These are phyloP conservation scores for Podarcis muralis DNA, from an alignment of 2,113 vertebrate species.

Conservation along the genomic window DNA sequence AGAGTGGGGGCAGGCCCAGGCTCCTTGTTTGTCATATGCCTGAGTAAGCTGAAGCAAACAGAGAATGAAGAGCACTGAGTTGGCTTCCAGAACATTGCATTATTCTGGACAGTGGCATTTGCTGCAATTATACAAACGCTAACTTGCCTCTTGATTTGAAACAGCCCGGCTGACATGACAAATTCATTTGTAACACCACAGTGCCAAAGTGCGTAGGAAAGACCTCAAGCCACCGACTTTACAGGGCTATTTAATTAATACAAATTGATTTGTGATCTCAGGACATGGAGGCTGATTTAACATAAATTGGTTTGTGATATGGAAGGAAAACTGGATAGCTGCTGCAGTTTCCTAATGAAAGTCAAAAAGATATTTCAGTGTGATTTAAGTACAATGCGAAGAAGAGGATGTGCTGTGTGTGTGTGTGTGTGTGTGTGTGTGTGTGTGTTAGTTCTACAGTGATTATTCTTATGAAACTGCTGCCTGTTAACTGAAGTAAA, in stretches of 20 bases:
- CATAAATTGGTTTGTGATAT: not conserved
- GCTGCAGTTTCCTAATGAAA: conserved; percentile 27
- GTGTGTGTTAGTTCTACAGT: not conserved
- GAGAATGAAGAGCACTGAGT: not conserved
- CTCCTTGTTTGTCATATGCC: not conserved
- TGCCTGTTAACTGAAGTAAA: not conserved
- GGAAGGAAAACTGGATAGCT: fast-evolving
- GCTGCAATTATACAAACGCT: not conserved
- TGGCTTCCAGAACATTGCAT: not conserved
- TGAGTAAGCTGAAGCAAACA: not conserved
- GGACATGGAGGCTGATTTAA: conserved; percentile 1
- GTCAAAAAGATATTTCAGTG: not conserved
- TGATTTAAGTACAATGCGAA: not conserved
- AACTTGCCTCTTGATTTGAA: conserved; percentile 12
- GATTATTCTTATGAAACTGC: not conserved
- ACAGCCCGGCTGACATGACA: not conserved
- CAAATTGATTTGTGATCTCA: conserved; percentile 38
- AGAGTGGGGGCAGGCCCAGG: too few relatives aligned
- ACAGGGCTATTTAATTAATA: conserved; percentile 16
- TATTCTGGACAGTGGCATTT: not conserved
- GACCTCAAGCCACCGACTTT: not conserved
- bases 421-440: not conserved
- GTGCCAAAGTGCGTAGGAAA: not conserved
- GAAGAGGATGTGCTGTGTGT: not conserved
- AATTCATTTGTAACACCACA: not conserved